Conservation (phyloP, 2,113 vertebrate species). For the Calidris pugnax region DNA sequence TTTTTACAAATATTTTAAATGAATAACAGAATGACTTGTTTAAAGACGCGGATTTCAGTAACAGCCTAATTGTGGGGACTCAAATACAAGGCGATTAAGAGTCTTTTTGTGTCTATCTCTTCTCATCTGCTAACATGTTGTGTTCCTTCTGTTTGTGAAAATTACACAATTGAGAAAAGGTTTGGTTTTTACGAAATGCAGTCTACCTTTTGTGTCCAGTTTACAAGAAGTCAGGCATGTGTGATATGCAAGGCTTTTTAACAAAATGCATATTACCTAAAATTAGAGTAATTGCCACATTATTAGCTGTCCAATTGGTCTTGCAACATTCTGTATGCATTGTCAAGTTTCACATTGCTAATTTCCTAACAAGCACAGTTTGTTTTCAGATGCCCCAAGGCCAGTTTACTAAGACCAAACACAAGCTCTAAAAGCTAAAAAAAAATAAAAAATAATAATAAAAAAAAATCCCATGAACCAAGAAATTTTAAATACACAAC, state of each 20-base stretch:
- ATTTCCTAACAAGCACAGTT: conserved; percentile 78
- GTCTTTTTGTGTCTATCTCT: not conserved
- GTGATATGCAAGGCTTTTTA: not conserved
- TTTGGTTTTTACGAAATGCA: not conserved
- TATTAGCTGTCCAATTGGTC: conserved; percentile 56
- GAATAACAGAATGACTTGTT: not conserved
- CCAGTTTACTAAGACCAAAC: conserved; percentile 73
- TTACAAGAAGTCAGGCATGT: not conserved
- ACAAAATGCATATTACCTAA: not conserved
- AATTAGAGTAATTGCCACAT: conserved; percentile 59
- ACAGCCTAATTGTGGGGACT: not conserved
- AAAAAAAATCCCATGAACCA: not conserved
- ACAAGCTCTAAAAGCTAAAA: conserved; percentile 58
- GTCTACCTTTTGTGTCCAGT: not conserved
- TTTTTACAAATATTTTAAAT: not conserved
- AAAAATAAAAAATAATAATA: not conserved
- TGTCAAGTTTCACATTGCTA: conserved; percentile 76
- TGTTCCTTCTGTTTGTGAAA: not conserved
- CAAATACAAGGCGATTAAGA: not conserved
- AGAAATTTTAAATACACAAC: conserved; percentile 53
- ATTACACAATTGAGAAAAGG: not conserved
- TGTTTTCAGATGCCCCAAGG: conserved; percentile 80
- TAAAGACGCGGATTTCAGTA: not conserved
- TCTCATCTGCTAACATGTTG: not conserved
- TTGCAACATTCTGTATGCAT: conserved; percentile 55